Evolutionary conservation across 2,113 vertebrate genomes (phyloP), one percentile per base, ranked within the genome.

Genomic region (Anarrhichthys ocellatus): DNA sequence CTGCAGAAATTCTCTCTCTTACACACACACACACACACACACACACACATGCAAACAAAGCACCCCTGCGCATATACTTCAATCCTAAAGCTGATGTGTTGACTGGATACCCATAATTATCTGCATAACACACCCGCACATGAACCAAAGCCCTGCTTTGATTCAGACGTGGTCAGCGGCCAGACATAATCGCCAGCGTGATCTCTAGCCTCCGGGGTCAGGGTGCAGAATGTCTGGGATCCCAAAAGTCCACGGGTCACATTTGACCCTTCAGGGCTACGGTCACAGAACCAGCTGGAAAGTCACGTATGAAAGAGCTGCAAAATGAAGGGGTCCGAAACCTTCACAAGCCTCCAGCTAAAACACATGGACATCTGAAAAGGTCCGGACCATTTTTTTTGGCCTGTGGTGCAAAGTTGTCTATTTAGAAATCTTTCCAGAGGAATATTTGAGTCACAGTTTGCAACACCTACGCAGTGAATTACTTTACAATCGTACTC

Each of bases 211-310:
- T 81, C 73, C 44, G 76, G 59, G 76, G 87, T 88, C 86, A 84
- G 46, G 91, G 91, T 79, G 78, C 76, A 91, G 52, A 71, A 84
- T 83, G 76, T 78, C 65, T 11, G 59, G 24, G 72, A 78, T 74
- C 50, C 64, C 42, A 50, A 24, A 62, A 71, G 82, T 78, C 78
- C 58, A 78, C 46, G 74, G 80, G 76, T 88, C 79, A 82, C 61
- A 62, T 73, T 82, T 78, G 66, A 80, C 80, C 84, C 79, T 90
- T 27, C 52, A 72, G 83, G 87, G 72, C 72, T 87, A 5, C 15
- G 52, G 78, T 70, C 63, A 66, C 90, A 89, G 38, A 92, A 87
- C 64, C 85, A 90, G 79, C 84, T 85, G 89, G 87, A 89, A 58
- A 83, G 82, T 54, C 44, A 42, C 52, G 18, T 82, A 68, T 90